phyloP scores from a whole-genome alignment of 2,888 invertebrate species.

The Agonum fuliginosum region DNA sequence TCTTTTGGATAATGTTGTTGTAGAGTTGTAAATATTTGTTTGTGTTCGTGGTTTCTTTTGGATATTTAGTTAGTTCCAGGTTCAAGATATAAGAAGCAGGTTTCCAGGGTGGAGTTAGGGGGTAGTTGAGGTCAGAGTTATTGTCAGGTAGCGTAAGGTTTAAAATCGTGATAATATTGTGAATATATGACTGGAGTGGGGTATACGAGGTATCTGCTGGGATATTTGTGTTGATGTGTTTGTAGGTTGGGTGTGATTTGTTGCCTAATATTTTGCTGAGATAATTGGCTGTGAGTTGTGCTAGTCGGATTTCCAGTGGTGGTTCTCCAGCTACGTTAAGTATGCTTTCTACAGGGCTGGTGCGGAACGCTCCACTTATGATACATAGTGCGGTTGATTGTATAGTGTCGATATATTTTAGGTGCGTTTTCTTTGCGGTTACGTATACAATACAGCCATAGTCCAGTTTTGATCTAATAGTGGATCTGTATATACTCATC shows the following conservation, averaged over 20 bases:
- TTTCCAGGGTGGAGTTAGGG: not conserved
- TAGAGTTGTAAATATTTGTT: too few relatives aligned
- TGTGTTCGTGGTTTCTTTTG: not conserved
- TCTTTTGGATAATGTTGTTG: not conserved
- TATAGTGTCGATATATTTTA: constrained; percentile 46
- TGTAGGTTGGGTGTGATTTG: constrained; percentile 14
- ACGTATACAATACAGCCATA: constrained; percentile 58
- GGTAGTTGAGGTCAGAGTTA: not conserved
- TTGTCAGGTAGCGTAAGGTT: not conserved
- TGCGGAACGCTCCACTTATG: constrained; percentile 57
- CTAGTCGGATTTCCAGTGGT: constrained; percentile 36
- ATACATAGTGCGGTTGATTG: constrained; percentile 46
- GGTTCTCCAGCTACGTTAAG: constrained; percentile 37
- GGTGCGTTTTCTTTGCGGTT: not conserved
- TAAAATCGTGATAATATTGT: too few relatives aligned
- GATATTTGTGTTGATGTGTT: not conserved
- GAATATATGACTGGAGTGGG: not conserved
- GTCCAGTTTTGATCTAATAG: constrained; percentile 59
- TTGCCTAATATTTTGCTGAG: not conserved
- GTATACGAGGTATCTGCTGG: not conserved
- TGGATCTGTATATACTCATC: constrained; percentile 55
- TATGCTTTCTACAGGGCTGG: constrained; percentile 54
- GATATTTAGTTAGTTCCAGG: not conserved
- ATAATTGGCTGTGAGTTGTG: constrained; percentile 8
- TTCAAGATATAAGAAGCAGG: not conserved